Evolutionary conservation across 2,888 invertebrate genomes (phyloP).

Genomic region (Ommatoiulus sabulosus): DNA sequence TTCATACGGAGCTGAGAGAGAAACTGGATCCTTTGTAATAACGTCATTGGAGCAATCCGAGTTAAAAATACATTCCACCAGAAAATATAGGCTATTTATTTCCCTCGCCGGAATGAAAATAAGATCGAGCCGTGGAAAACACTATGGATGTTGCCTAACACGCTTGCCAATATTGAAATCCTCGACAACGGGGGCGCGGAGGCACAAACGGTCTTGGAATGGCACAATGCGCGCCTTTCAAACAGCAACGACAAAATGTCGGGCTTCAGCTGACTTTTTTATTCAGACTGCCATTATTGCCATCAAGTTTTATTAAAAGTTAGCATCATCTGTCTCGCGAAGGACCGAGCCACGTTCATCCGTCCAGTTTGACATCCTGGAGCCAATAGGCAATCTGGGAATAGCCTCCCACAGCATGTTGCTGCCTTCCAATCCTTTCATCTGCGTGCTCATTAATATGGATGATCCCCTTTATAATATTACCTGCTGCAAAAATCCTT

Average conservation of each 20-base stretch:
- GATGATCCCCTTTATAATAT: too few species aligned
- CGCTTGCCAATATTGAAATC: slow-evolving; percentile 38
- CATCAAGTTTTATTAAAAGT: slow-evolving; percentile 6
- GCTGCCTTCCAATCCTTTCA: too few species aligned
- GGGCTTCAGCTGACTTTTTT: slow-evolving; percentile 2
- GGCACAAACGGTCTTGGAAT: not conserved
- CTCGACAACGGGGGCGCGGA: not conserved
- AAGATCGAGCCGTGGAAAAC: not conserved
- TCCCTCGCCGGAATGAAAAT: not conserved
- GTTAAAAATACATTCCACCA: slow-evolving; percentile 28
- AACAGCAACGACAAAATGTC: not conserved
- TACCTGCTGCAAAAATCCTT: too few species aligned
- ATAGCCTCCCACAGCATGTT: too few species aligned
- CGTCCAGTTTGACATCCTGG: not conserved
- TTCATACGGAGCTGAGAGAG: not conserved
- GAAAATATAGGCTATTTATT: slow-evolving; percentile 31
- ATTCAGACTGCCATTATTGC: not conserved
- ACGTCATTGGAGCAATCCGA: slow-evolving; percentile 14
- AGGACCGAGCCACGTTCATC: not conserved
- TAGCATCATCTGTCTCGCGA: slow-evolving; percentile 17
- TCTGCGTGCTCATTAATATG: too few species aligned
- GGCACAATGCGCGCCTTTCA: slow-evolving; percentile 11
- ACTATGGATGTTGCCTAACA: slow-evolving; percentile 14
- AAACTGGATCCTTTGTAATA: slow-evolving; percentile 26
- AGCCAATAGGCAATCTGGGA: too few species aligned